Evolutionary conservation across 30 jellyfish, hydroid and myxozoan genomes (phyloP).

Genomic region (Aurelia coerulea): DNA sequence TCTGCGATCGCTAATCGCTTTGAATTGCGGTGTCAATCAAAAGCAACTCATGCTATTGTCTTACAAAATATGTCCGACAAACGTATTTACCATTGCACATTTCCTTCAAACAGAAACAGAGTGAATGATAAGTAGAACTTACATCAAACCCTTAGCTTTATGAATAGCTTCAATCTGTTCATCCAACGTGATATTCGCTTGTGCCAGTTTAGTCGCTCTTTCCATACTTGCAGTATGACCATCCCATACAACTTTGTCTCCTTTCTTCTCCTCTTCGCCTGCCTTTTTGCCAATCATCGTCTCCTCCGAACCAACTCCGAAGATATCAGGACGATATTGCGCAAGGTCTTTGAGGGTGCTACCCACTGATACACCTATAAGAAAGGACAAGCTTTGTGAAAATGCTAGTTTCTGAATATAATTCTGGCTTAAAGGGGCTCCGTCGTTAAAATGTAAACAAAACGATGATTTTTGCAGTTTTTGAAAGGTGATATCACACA

Average conservation of each 20-base stretch:
- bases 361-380: conserved; percentile 92
- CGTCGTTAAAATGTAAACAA: too few species aligned
- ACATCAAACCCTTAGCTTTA: conserved; percentile 94
- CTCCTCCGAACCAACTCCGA: conserved; percentile 98
- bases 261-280: conserved; percentile 89
- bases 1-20: too few species aligned
- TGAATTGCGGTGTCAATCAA: too few species aligned
- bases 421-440: too few species aligned
- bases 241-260: conserved; percentile 90
- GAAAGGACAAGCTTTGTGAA: background rate
- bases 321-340: conserved; percentile 97
- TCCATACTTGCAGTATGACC: conserved; percentile 99
- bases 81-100: too few species aligned
- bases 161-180: conserved; percentile 97
- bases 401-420: too few species aligned
- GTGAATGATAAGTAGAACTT: conserved; percentile 9
- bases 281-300: conserved; percentile 92
- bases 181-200: conserved; percentile 88
- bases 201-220: conserved; percentile 95
- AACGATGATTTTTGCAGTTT: too few species aligned
- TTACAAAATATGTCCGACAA: too few species aligned
- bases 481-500: too few species aligned
- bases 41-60: too few species aligned
- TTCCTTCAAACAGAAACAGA: too few species aligned
- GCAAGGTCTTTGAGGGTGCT: conserved; percentile 94